A percentile compares a stretch with the other conserved stretches of the same genome.
Evolutionary conservation across 1,140 invertebrate genomes (phyloP).

Genomic region (Heliconius hewitsoni): DNA sequence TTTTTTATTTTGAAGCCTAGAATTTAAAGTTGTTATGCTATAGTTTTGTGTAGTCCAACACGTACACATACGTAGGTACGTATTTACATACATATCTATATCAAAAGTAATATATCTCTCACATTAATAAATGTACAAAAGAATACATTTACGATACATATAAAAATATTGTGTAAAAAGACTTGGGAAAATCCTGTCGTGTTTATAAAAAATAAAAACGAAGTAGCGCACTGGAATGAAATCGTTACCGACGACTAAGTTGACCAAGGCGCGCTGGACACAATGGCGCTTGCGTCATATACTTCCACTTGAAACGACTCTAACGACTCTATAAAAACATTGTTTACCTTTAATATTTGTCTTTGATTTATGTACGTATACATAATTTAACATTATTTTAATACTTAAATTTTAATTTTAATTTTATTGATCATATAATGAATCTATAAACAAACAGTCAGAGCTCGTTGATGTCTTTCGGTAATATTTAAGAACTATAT

Average conservation of each 20-base stretch:
- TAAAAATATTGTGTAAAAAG: slow-evolving; percentile 26
- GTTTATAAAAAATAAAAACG: slow-evolving; percentile 36
- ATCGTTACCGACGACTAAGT: slow-evolving; percentile 45
- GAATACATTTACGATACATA: slow-evolving; percentile 14
- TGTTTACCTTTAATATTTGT: slow-evolving; percentile 30
- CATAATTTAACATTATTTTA: too few relatives aligned
- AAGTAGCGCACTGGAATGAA: slow-evolving; percentile 42
- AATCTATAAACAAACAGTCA: neutral
- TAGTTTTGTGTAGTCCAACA: too few relatives aligned
- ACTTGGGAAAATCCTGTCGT: slow-evolving; percentile 41
- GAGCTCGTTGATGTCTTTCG: slow-evolving; percentile 38
- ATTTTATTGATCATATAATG: neutral
- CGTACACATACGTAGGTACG: neutral
- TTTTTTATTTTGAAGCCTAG: neutral
- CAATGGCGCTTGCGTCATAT: slow-evolving; percentile 59
- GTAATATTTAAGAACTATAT: neutral
- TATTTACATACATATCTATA: neutral
- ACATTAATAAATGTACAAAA: slow-evolving; percentile 14
- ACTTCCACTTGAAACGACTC: slow-evolving; percentile 42
- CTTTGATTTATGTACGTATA: slow-evolving; percentile 5
- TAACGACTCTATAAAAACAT: slow-evolving; percentile 28
- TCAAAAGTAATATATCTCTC: neutral
- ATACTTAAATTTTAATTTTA: neutral
- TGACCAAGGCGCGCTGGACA: slow-evolving; percentile 49
- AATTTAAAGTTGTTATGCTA: too few relatives aligned